These are phyloP conservation scores for Smittia aterrima DNA, from an alignment of 2,888 invertebrate genomes.

Conservation along the genomic window DNA sequence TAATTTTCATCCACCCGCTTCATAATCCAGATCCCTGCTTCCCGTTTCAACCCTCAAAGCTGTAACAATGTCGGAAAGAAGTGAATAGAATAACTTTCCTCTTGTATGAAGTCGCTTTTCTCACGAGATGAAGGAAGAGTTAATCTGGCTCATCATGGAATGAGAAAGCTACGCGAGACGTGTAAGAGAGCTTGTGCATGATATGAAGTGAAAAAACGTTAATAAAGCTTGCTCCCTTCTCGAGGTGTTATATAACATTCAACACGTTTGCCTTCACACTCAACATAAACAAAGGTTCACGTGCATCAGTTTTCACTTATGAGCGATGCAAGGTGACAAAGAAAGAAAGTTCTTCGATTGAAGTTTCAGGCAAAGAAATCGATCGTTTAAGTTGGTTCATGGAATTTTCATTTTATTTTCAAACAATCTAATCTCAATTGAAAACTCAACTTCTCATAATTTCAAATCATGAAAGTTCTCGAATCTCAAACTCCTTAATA, in stretches of 20 bases:
- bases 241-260: neutral
- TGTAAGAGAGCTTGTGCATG: neutral
- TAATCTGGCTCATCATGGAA: constrained; percentile 20
- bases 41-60: neutral
- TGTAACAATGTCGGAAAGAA: neutral
- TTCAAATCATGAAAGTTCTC: too few species aligned
- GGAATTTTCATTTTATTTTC: too few species aligned
- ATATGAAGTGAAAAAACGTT: neutral
- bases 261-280: neutral
- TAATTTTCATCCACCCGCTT: neutral
- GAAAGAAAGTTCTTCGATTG: too few species aligned
- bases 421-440: too few species aligned
- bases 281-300: too few species aligned
- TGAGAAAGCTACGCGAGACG: neutral
- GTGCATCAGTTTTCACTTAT: too few species aligned
- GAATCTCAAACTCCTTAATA: too few species aligned
- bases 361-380: too few species aligned
- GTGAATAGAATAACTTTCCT: neutral
- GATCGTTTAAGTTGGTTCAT: too few species aligned
- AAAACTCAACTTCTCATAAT: too few species aligned
- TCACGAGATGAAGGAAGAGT: neutral
- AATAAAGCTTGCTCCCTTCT: neutral
- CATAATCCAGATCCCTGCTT: neutral
- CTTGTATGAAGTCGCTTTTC: neutral
- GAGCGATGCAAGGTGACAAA: too few species aligned